Evolutionary conservation across 1,140 invertebrate genomes (phyloP).

Genomic region (Cryptotermes secundus): DNA sequence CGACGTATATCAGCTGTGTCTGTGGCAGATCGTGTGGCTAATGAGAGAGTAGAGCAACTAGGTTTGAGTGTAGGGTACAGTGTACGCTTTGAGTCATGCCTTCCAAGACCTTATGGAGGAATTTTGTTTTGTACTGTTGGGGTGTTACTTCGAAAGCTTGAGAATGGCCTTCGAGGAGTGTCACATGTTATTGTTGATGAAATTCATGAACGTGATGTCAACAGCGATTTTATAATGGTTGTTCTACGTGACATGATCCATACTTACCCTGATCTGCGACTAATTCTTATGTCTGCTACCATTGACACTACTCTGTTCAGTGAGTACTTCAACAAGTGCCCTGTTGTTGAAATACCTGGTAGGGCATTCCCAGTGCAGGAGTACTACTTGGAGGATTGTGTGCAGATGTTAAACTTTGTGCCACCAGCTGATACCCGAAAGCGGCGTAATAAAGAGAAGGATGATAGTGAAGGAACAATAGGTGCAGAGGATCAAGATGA

Average conservation of each 20-base stretch:
- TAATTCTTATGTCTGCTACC: conserved; percentile 97
- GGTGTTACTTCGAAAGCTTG: conserved; percentile 88
- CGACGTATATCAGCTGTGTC: conserved; percentile 92
- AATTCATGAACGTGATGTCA: conserved; percentile 96
- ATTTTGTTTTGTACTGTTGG: conserved; percentile 80
- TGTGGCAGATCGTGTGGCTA: conserved; percentile 86
- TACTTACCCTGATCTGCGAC: conserved; percentile 81
- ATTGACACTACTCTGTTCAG: conserved; percentile 90
- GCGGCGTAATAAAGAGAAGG: conserved; percentile 64
- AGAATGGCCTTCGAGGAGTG: conserved; percentile 80
- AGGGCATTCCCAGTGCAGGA: conserved; percentile 79
- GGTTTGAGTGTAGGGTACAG: conserved; percentile 86
- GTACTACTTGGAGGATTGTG: conserved; percentile 88
- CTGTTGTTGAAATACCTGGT: conserved; percentile 75
- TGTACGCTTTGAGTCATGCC: conserved; percentile 85
- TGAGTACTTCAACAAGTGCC: conserved; percentile 88
- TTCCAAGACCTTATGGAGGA: conserved; percentile 88
- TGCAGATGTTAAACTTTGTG: conserved; percentile 78
- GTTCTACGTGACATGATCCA: conserved; percentile 90
- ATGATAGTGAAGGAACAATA: conserved; percentile 53
- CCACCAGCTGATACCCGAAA: conserved; percentile 70
- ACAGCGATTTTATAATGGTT: conserved; percentile 95
- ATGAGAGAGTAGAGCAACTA: conserved; percentile 81
- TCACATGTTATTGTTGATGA: conserved; percentile 95
- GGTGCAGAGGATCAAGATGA: conserved; percentile 66